Evolutionary conservation across 2,113 vertebrate genomes (phyloP), one percentile per base, ranked within the genome.

Genomic region (Rhynchomys soricoides): DNA sequence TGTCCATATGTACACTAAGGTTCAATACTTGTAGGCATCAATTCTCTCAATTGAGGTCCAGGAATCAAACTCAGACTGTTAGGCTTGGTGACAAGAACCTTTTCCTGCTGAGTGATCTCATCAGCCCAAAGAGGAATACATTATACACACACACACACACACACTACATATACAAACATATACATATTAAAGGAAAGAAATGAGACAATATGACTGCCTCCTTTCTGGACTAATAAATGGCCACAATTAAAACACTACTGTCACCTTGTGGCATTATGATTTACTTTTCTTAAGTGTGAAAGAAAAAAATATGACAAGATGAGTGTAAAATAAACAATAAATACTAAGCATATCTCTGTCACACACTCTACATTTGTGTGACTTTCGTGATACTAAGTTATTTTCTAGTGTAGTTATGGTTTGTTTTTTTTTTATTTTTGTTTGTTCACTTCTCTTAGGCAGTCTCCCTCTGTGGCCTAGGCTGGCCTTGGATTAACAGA

Each of bases 221-320:
- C 45, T 91, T 90, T 79, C 26, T 71, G 19, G 26, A 74, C 7
- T 71, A 91, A 92, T 93, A 64, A 77, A 70, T 71, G 75, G 37
- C 37, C 3, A 2, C 29, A 19, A 77, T 52, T 62, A 7, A 89
- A 87, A 85, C 83, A 94, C 50, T 82, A 87, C 83, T 70, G 90
- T 85, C 95, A 90, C 66, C 95, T 96, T 68, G 31, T 93, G 97
- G 86, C 40, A 68, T 0, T 79, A 86, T 62, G 68, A 73, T 19
- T 74, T 45, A 40, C 19, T 77, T 12, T 88, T 57, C 68, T 95
- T 81, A 43, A 85, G 50, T 40, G 40, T 90, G 8, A 89, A 94
- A 93, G 64, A 94, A 91, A 93, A 93, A 94, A 79, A 7, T 57
- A 71, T 4, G 48, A 10, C 4, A 91, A 73, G 31, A 88, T 90